A percentile compares a stretch with the other conserved stretches of the same genome.
These are phyloP conservation scores for Nasonia vitripennis DNA, from an alignment of 1,140 invertebrate species.

Conservation along the genomic window DNA sequence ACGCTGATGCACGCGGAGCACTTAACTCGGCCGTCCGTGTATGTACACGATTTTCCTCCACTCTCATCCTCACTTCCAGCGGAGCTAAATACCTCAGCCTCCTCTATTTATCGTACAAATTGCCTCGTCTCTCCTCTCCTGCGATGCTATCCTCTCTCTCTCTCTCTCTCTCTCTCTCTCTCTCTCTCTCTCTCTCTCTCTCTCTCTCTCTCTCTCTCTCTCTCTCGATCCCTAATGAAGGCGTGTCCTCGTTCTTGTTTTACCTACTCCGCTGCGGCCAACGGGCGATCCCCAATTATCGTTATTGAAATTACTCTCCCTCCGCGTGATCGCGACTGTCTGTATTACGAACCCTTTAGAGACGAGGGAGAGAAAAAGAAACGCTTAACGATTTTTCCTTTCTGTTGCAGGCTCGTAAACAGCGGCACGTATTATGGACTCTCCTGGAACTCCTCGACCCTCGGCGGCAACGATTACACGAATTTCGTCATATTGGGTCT, in stretches of 20 bases:
- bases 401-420: slow-evolving; percentile 82
- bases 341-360: not conserved
- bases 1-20: not conserved
- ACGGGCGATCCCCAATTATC: not conserved
- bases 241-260: slow-evolving; percentile 28
- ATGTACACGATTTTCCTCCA: not conserved
- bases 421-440: slow-evolving; percentile 88
- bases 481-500: slow-evolving; percentile 86
- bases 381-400: slow-evolving; percentile 35
- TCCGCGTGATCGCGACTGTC: not conserved
- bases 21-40: not conserved
- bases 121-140: not conserved
- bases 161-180: not conserved
- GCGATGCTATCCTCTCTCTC: not conserved
- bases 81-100: not conserved
- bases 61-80: not conserved
- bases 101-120: slow-evolving; percentile 4
- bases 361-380: too few relatives aligned
- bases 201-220: too few relatives aligned
- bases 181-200: not conserved
- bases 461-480: slow-evolving; percentile 84
- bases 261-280: not conserved
- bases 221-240: slow-evolving; percentile 11
- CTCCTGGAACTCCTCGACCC: slow-evolving; percentile 85
- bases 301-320: not conserved